Conservation (phyloP, 2,888 invertebrate genomes). For the Pachliopta kotzebuea region DNA sequence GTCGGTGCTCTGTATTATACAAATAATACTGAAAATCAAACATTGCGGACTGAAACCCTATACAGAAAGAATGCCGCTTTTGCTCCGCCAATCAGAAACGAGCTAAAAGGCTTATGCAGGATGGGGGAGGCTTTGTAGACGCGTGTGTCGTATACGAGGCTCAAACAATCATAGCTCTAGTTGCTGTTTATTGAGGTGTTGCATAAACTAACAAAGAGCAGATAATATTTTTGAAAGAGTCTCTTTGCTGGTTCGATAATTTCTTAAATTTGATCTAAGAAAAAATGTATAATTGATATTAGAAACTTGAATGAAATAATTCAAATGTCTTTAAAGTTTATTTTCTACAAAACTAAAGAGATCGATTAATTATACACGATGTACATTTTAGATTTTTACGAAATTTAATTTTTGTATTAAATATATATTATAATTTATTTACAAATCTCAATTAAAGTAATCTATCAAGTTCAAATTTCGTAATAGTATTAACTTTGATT, state of each 20-base stretch:
- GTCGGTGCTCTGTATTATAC: constrained; percentile 12
- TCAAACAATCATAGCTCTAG: constrained; percentile 34
- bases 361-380: no score
- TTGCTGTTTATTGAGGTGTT: constrained; percentile 28
- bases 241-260: background rate
- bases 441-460: no score
- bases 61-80: constrained; percentile 47
- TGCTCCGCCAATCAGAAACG: constrained; percentile 51
- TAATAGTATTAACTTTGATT: no score
- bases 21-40: constrained; percentile 44
- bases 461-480: no score
- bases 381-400: no score
- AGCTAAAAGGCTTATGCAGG: constrained; percentile 43
- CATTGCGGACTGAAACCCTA: constrained; percentile 52
- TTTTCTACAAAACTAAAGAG: no score
- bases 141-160: constrained; percentile 41
- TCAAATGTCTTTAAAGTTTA: no score
- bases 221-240: background rate
- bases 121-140: constrained; percentile 47
- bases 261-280: background rate
- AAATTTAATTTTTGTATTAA: no score
- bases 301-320: no score
- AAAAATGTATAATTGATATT: no score
- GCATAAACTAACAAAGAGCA: constrained; percentile 21
- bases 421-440: no score